A percentile compares a stretch with the other conserved stretches of the same genome.
Conservation (phyloP, 53 echinoderm and acorn worm genomes). For the Holothuria scabra region DNA sequence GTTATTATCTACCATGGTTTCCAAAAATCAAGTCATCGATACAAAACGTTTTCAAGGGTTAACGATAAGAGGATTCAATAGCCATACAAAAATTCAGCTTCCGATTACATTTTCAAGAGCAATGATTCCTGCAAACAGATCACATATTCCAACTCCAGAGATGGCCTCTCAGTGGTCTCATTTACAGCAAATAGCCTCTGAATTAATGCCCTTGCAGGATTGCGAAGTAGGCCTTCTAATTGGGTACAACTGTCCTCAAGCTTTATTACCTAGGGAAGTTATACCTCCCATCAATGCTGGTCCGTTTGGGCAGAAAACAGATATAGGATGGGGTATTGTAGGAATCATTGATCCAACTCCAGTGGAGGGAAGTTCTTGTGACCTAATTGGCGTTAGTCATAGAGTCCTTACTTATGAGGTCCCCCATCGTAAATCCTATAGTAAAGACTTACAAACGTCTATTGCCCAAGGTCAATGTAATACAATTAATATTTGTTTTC, state of each 20-base stretch:
- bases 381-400: no score
- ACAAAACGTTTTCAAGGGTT: slow-evolving; percentile 1
- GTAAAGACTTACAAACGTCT: no score
- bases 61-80: neutral
- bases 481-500: neutral
- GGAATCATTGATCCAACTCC: no score
- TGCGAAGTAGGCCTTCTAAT: slow-evolving; percentile 74
- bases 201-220: neutral
- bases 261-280: slow-evolving; percentile 50
- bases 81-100: neutral
- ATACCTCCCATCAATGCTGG: slow-evolving; percentile 32
- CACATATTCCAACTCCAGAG: slow-evolving; percentile 6
- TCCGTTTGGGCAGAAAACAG: slow-evolving; percentile 58
- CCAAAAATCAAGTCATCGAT: neutral
- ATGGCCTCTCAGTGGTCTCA: slow-evolving; percentile 9
- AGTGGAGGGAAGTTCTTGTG: no score
- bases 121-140: neutral
- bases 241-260: slow-evolving; percentile 62
- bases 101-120: neutral
- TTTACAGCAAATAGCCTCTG: neutral
- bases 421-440: no score
- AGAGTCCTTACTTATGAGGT: no score
- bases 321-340: no score
- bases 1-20: no score
- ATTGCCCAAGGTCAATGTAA: no score